Evolutionary conservation across 1,140 invertebrate genomes (phyloP).

Genomic region (Oryctes rhinoceros): DNA sequence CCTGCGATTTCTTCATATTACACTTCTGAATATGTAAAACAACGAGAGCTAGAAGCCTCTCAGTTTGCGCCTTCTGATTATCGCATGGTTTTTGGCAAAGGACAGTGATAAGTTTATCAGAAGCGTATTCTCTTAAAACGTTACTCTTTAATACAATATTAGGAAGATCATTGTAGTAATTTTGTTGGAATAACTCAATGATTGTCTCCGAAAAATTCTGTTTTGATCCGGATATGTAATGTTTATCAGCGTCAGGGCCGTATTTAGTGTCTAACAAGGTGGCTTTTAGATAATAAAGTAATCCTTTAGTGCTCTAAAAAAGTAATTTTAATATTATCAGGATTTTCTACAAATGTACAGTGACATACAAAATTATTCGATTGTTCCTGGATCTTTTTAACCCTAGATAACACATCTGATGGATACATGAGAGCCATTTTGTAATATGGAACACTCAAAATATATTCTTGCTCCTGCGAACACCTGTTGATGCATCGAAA

Average conservation of each 20-base stretch:
- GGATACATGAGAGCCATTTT: slow-evolving; percentile 66
- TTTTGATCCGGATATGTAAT: slow-evolving; percentile 59
- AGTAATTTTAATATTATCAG: slow-evolving; percentile 17
- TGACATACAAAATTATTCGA: slow-evolving; percentile 51
- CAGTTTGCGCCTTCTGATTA: slow-evolving; percentile 43
- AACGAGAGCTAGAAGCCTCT: slow-evolving; percentile 61
- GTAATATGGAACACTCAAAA: slow-evolving; percentile 68
- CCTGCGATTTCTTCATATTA: slow-evolving; percentile 62
- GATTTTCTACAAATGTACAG: not conserved
- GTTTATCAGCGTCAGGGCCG: slow-evolving; percentile 62
- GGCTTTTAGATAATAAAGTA: slow-evolving; percentile 65
- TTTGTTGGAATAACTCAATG: slow-evolving; percentile 58
- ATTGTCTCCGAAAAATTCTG: slow-evolving; percentile 65
- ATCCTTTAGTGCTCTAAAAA: slow-evolving; percentile 61
- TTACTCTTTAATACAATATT: slow-evolving; percentile 65
- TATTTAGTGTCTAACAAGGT: slow-evolving; percentile 61
- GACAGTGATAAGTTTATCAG: slow-evolving; percentile 66
- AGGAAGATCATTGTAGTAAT: slow-evolving; percentile 63
- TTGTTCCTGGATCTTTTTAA: slow-evolving; percentile 60
- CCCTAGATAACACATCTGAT: slow-evolving; percentile 62
- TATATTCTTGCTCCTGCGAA: slow-evolving; percentile 64
- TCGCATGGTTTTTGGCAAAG: slow-evolving; percentile 51
- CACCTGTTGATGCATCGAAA: slow-evolving; percentile 48
- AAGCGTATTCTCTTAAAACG: slow-evolving; percentile 67
- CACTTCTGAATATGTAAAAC: slow-evolving; percentile 67